phyloP scores from a whole-genome alignment of 2,113 vertebrate genomes.

The Camelus dromedarius region DNA sequence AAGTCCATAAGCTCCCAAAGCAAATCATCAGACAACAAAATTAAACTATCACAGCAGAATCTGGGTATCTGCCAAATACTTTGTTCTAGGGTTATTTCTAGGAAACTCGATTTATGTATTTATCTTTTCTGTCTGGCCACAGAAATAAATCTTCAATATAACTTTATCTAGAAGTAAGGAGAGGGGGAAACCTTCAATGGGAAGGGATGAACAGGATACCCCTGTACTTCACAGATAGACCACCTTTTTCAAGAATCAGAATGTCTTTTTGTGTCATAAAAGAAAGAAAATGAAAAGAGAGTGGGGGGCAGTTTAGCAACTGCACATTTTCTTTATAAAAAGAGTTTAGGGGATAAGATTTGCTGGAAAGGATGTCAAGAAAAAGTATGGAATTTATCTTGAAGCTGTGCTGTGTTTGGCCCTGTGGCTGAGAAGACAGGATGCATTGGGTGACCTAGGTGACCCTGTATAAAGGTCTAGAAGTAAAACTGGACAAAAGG shows the following conservation, averaged over 20 bases:
- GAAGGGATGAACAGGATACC: background rate
- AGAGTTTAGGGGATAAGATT: rapidly evolving
- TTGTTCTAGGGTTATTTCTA: background rate
- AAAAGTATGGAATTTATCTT: background rate
- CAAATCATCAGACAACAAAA: background rate
- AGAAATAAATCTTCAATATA: background rate
- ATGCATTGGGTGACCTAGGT: background rate
- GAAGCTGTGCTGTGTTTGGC: background rate
- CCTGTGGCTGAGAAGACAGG: background rate
- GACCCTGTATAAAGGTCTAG: background rate
- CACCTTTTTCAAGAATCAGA: rapidly evolving
- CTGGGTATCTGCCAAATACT: background rate
- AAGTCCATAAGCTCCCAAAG: background rate
- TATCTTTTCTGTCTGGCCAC: background rate
- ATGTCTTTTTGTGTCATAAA: background rate
- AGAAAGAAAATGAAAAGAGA: background rate
- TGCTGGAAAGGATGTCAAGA: background rate
- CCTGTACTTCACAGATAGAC: background rate
- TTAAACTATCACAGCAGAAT: background rate
- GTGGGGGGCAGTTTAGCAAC: background rate
- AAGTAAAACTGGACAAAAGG: background rate
- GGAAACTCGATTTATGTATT: background rate
- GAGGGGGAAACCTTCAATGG: background rate
- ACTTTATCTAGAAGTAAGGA: background rate
- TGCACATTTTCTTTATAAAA: background rate